phyloP scores from a whole-genome alignment of 2,797 vertebrate genomes.

The Parauchenoglanis punctatus region DNA sequence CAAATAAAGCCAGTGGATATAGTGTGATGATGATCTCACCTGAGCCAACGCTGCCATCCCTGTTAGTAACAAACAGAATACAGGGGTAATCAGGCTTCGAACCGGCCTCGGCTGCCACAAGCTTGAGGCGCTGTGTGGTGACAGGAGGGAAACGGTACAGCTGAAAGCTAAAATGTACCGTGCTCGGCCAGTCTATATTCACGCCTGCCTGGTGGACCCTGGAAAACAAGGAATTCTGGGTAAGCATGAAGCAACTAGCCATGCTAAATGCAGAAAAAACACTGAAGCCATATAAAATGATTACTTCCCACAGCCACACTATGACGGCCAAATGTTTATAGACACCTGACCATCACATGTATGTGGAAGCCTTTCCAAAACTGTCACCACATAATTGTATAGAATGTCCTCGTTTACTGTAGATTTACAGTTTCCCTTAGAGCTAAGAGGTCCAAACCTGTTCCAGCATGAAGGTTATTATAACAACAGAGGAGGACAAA shows the following conservation, averaged over 20 bases:
- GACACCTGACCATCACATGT: not conserved
- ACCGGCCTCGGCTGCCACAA: slow-evolving; percentile 66
- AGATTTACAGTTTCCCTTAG: not conserved
- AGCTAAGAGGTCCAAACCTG: not conserved
- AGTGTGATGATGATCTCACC: slow-evolving; percentile 70
- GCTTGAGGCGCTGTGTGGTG: slow-evolving; percentile 81
- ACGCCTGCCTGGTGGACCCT: slow-evolving; percentile 70
- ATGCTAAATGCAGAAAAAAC: not conserved
- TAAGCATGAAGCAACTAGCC: not conserved
- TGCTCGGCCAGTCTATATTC: slow-evolving; percentile 74
- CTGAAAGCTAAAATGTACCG: slow-evolving; percentile 92
- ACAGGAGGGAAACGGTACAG: slow-evolving; percentile 89
- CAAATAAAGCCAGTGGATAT: not conserved
- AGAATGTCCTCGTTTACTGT: not conserved
- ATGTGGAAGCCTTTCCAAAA: not conserved
- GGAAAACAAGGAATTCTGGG: slow-evolving; percentile 20
- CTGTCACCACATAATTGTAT: not conserved
- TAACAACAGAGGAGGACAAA: not conserved
- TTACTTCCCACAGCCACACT: not conserved
- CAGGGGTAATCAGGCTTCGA: slow-evolving; percentile 62
- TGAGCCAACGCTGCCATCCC: slow-evolving; percentile 71
- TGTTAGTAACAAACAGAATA: slow-evolving; percentile 74
- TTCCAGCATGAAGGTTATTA: not conserved
- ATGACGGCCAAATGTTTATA: not conserved
- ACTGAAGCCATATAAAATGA: not conserved